Base-by-base conservation (phyloP, 2,797 vertebrate genomes). In the Spizella passerina region DNA sequence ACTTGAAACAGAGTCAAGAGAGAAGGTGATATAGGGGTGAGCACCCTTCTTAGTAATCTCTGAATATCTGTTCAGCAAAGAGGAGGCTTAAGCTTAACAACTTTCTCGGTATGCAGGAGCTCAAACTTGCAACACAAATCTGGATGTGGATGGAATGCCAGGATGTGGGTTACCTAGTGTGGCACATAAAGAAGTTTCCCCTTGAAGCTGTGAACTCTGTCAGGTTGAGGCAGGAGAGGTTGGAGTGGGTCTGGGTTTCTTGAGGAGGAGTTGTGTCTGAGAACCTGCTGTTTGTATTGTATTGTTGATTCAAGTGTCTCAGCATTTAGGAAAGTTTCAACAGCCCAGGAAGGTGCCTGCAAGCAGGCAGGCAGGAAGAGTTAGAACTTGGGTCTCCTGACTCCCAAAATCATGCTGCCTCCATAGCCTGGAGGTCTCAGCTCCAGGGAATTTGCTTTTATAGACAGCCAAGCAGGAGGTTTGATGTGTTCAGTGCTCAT, bases 361-460 rank as follows among this genome's bases (percentile, higher is more conserved):
- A 64, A 38, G 23, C 43, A 47, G 39, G 44, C 49, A 52, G 39
- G 41, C 39, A 64, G 26, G 21, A 49, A 32, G 32, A 68, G 30
- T 21, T 60, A 13, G 26, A 34, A 26, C 23, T 21, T 39, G 23
- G 4, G 12, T 17, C 30, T 59, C 26, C 26, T 53, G 52, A 27
- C 36, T 84, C 23, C 47, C 52, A 38, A 50, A 60, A 16, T 46
- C 30, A 6, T 49, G 23, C 20, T 55, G 18, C 26, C 34, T 69
- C 12, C 23, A 9, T 22, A 44, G 47, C 39, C 0, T 1, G 0
- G 10, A 46, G 36, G 34, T 55, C n/a, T 84, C 41, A 8, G 12
- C 26, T 59, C 41, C 29, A n/a, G 36, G 14, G 47, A 65, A 9
- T 57, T 50, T 80, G 34, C 55, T 77, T 10, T 43, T 50, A 24